Evolutionary conservation across 2,888 invertebrate species (phyloP), one percentile per base, ranked within the genome.

Genomic region (Siphlonurus alternatus): DNA sequence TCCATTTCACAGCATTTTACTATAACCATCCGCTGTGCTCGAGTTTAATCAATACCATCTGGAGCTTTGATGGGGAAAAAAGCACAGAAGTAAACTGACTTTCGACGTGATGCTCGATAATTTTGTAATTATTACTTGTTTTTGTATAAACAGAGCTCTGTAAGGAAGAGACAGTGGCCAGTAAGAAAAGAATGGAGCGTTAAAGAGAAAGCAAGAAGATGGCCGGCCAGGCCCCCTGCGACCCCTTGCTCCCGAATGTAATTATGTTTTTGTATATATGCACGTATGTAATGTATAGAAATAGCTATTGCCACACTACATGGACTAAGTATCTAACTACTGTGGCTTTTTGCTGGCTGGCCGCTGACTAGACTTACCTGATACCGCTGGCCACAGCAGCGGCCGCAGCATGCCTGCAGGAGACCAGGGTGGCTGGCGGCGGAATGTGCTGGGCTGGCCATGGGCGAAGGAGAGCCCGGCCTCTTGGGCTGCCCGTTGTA

Each of bases 401-500:
- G 81, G 54, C 85, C 84, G 75, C 91, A 91, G 77, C 92, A 92
- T 63, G 90, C 88, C 71, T 89, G 88, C 73, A 91, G 78, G 67
- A 86, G 76, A 65, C 83, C 83, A 75, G 84, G 73, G 65, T 81
- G 78, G 71, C 87, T 87, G 66, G 86, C 86, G 62, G 88, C 85
- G 63, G 90, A 91, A 78, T 91, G 90, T 68, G 89, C 89, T 62
- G 91, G 91, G 72, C 90, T 90, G 66, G 90, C 89, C 74, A 90
- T 79, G 22, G 92, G 91, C 59, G 91, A 91, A 60, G 91, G 91
- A 61, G 91, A 90, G 15, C 91, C 91, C 1, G 93, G 93, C 74
- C 94, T 82, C 78, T 93, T 94, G 62, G 90, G 92, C 70, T 92
- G 92, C 20, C 94, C 94, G 77, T 95, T 96, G 79, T 85, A 94